Conservation (phyloP, 2,113 vertebrate species). For the Scophthalmus maximus region DNA sequence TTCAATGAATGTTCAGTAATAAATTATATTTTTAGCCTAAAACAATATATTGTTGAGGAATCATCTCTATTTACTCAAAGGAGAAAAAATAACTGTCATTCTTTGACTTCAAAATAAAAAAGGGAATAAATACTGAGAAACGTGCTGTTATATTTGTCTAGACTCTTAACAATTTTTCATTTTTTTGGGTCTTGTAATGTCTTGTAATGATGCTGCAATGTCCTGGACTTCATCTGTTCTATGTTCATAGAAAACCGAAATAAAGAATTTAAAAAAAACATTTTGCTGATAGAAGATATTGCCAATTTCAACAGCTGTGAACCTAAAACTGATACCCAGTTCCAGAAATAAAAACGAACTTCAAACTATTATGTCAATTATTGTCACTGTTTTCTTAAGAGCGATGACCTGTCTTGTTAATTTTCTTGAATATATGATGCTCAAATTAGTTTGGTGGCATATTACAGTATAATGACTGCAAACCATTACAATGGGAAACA, state of each 20-base stretch:
- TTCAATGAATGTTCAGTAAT: too few species aligned
- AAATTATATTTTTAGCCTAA: too few species aligned
- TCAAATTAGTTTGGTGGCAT: not conserved
- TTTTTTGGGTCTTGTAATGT: too few species aligned
- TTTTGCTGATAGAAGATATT: not conserved
- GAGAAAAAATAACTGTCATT: not conserved
- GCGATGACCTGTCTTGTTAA: too few species aligned
- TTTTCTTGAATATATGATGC: too few species aligned
- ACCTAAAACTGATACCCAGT: conserved; percentile 23
- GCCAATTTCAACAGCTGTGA: not conserved
- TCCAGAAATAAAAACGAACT: conserved; percentile 54
- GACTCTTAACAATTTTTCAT: too few species aligned
- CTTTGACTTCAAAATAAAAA: too few species aligned
- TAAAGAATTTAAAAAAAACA: not conserved
- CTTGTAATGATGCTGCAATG: not conserved
- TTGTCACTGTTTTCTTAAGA: conserved; percentile 10
- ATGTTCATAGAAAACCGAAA: not conserved
- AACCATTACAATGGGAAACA: not conserved
- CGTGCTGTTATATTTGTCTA: too few species aligned
- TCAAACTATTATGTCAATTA: not conserved
- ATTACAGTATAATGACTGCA: not conserved
- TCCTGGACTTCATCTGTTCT: not conserved
- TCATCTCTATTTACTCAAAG: not conserved
- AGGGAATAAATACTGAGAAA: too few species aligned
- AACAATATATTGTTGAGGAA: too few species aligned